Evolutionary conservation across 2,888 invertebrate species (phyloP), one percentile per base, ranked within the genome.

Genomic region (Clivina fossor): DNA sequence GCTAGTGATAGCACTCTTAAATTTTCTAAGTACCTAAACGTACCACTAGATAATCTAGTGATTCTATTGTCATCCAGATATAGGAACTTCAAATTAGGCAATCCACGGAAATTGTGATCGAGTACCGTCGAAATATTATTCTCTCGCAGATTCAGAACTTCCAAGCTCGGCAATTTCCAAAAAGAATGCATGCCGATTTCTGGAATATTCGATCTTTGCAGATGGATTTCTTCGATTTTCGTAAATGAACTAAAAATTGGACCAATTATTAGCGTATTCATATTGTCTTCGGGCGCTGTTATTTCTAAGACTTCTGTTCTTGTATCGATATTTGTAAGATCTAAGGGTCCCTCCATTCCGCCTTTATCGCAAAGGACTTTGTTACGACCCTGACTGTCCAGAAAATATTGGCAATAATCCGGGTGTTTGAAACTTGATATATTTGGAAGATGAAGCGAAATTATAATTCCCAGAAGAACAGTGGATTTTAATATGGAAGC

Each of bases 141-240:
- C 66, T 84, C 77, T 0, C 87, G 84, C 43, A 91, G 76, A 72
- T 90, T 86, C 63, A 87, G 72, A 2, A 77, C 69, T 55, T 75
- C 73, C n/a, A 81, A 69, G 19, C 74, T 74, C 2, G 66, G 80
- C 2, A 90, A 79, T 2, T 87, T 86, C 84, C 85, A 89, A 70
- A 91, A 89, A 11, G 89, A 85, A 65, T 86, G 83, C 59, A 83
- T 80, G 0, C 90, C 91, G 58, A 91, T 84, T 30, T 86, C 85
- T 3, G 90, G 90, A 28, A 91, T 76, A 67, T 87, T 86, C 0
- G 89, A 90, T 63, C 84, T 81, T n/a, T 82, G 82, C 44, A 90
- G 87, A 66, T 85, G 84, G 8, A 91, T 75, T 72, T 88, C 86
- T 70, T 85, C 82, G 19, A 91, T 76, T 53, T 74, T 71, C 35